A percentile compares a stretch with the other conserved stretches of the same genome.
Evolutionary conservation across 2,797 vertebrate genomes (phyloP).

Genomic region (Fundulus diaphanus): DNA sequence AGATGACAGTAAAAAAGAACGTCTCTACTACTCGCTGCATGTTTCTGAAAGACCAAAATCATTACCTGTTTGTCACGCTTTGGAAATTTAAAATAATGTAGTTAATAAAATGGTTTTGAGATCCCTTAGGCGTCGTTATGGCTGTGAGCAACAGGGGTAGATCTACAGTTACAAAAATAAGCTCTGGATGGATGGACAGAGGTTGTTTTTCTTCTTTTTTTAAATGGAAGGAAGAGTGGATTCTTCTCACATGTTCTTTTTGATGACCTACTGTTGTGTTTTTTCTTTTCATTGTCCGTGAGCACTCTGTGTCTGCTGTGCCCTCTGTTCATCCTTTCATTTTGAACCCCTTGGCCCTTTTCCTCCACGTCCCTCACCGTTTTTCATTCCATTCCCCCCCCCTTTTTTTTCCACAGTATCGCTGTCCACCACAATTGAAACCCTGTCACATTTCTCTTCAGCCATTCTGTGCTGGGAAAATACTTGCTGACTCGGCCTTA

Average conservation of each 20-base stretch:
- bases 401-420: slow-evolving; percentile 75
- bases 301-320: slow-evolving; percentile 28
- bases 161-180: slow-evolving; percentile 19
- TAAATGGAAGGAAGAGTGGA: slow-evolving; percentile 19
- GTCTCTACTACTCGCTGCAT: background rate
- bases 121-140: background rate
- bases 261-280: slow-evolving; percentile 3
- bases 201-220: slow-evolving; percentile 4
- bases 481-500: slow-evolving; percentile 60
- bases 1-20: background rate
- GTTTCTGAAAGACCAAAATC: background rate
- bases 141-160: background rate
- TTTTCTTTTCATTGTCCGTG: slow-evolving; percentile 3
- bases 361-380: background rate
- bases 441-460: slow-evolving; percentile 70
- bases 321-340: slow-evolving; percentile 13
- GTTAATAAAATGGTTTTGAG: background rate
- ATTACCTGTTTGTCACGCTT: background rate
- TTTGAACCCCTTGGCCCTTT: slow-evolving; percentile 16
- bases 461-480: slow-evolving; percentile 51
- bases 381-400: slow-evolving; percentile 10
- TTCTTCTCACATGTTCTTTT: slow-evolving; percentile 12
- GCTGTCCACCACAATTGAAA: slow-evolving; percentile 75
- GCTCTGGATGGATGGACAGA: background rate
- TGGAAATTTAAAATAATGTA: background rate